phyloP scores from a whole-genome alignment of 2,113 vertebrate species.

The Alectura lathami region DNA sequence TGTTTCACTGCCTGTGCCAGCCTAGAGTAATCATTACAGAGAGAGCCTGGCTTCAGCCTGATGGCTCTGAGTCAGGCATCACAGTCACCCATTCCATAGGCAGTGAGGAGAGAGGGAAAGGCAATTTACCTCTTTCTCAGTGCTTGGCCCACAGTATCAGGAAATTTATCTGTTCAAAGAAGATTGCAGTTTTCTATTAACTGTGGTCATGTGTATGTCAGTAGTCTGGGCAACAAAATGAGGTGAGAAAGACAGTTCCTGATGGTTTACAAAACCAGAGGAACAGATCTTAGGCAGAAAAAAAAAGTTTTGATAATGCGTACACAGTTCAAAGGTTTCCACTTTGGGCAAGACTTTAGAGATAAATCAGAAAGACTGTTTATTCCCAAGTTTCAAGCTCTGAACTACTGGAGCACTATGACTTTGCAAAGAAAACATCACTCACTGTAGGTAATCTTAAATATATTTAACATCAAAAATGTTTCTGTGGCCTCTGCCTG shows the following conservation, averaged over 20 bases:
- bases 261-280: background rate
- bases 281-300: background rate
- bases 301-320: background rate
- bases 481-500: background rate
- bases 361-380: background rate
- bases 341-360: background rate
- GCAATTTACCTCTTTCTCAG: background rate
- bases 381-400: background rate
- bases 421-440: background rate
- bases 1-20: background rate
- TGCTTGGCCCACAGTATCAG: background rate
- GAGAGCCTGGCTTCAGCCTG: accelerated
- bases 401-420: background rate
- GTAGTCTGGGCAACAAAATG: background rate
- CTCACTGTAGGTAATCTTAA: background rate
- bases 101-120: background rate
- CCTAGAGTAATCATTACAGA: background rate
- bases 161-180: background rate
- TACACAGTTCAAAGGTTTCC: background rate
- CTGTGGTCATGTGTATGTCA: background rate
- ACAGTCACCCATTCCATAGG: background rate
- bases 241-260: background rate
- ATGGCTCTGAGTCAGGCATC: background rate
- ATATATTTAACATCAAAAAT: background rate
- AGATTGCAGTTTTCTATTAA: background rate